These are phyloP conservation scores for Lethenteron reissneri DNA, from an alignment of 2,113 vertebrate genomes.

Conservation along the genomic window DNA sequence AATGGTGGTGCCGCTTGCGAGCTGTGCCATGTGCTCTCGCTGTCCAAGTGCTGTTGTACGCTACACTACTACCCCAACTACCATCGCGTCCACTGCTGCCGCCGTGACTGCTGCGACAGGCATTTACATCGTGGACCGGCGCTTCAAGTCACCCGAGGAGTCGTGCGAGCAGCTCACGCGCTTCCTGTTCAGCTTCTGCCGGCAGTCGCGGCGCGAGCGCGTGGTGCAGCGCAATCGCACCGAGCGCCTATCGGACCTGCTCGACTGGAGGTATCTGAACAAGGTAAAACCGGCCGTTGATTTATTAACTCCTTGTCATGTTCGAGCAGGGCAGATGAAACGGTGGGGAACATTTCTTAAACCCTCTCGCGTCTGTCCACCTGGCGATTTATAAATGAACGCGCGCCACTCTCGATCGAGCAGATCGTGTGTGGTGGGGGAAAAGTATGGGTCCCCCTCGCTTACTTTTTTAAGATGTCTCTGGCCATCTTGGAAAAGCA, in stretches of 20 bases:
- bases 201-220: constrained; percentile 62
- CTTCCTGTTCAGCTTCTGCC: constrained; percentile 76
- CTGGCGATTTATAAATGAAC: constrained; percentile 57
- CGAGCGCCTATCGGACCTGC: constrained; percentile 58
- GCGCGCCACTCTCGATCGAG: constrained; percentile 47
- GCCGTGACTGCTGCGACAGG: constrained; percentile 20
- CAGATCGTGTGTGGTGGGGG: constrained; percentile 27
- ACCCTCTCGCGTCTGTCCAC: not conserved
- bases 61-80: no score
- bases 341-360: not conserved
- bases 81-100: not conserved
- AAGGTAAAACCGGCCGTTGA: constrained; percentile 25
- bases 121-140: constrained; percentile 70
- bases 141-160: constrained; percentile 54
- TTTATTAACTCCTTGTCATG: not conserved
- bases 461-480: no score
- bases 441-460: not conserved
- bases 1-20: no score
- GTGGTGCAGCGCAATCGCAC: constrained; percentile 84
- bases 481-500: no score
- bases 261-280: constrained; percentile 83
- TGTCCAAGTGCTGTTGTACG: no score
- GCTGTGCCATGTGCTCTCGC: no score
- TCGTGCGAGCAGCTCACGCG: constrained; percentile 78
- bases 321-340: not conserved